Conservation (phyloP, 2,888 invertebrate species). For the Rhagophthalmus giganteus region DNA sequence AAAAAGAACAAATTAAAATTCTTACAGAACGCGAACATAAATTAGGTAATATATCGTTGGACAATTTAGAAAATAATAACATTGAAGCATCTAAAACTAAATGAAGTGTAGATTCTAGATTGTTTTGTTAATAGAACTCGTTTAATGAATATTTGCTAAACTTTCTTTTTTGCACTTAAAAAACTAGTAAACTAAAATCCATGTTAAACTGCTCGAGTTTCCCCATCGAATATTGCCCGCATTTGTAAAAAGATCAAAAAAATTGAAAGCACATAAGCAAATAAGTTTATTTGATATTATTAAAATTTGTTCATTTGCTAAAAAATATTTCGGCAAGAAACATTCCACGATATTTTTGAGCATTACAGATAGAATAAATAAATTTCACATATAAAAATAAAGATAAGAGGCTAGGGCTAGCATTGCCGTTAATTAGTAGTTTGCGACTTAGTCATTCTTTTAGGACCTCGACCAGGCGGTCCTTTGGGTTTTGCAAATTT, state of each 20-base stretch:
- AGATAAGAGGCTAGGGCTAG: background rate
- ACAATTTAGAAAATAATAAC: conserved; percentile 7
- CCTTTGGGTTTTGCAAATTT: conserved; percentile 97
- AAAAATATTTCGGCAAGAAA: background rate
- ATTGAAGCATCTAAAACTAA: background rate
- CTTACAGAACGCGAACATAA: conserved; percentile 32
- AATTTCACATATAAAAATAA: conserved; percentile 4
- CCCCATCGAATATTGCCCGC: too few relatives aligned
- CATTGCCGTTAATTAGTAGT: conserved; percentile 13
- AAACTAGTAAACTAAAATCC: too few relatives aligned
- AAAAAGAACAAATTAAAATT: conserved; percentile 41
- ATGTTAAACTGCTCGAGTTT: too few relatives aligned
- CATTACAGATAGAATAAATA: background rate
- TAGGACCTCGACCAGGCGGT: conserved; percentile 90
- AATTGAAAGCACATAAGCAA: background rate
- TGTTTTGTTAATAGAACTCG: too few relatives aligned
- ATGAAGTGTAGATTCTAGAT: too few relatives aligned
- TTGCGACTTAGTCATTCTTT: conserved; percentile 78
- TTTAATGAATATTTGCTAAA: too few relatives aligned
- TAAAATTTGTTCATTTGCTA: too few relatives aligned
- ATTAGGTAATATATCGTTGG: conserved; percentile 17
- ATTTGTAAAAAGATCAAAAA: too few relatives aligned
- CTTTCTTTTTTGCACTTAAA: too few relatives aligned
- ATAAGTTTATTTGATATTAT: background rate
- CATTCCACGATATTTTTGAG: background rate